Evolutionary conservation across 2,888 invertebrate genomes (phyloP).

Genomic region (Iselma pallidipennis): DNA sequence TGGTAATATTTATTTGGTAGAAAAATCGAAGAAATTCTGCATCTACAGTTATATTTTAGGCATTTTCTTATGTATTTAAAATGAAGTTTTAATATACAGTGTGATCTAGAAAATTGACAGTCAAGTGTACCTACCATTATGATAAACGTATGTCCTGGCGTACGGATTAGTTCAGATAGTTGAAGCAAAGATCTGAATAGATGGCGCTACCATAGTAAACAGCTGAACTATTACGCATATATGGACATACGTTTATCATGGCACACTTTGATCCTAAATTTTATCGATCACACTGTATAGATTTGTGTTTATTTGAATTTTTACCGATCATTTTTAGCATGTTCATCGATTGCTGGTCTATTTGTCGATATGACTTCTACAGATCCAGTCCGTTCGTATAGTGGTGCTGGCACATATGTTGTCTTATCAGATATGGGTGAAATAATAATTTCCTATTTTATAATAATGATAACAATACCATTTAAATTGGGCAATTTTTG

Average conservation of each 20-base stretch:
- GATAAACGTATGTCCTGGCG: too few species aligned
- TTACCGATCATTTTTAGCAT: conserved; percentile 2
- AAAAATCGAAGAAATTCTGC: not conserved
- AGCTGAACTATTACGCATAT: too few species aligned
- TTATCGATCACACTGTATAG: too few species aligned
- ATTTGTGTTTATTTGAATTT: too few species aligned
- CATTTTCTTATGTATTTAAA: conserved; percentile 6
- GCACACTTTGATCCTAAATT: too few species aligned
- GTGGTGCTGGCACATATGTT: conserved; percentile 5
- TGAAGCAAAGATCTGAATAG: too few species aligned
- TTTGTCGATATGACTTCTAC: not conserved
- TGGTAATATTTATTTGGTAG: not conserved
- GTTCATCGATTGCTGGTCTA: conserved; percentile 1
- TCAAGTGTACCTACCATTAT: too few species aligned
- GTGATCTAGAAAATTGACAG: too few species aligned
- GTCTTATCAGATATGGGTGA: conserved; percentile 7
- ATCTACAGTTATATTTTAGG: conserved; percentile 8
- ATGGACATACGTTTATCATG: too few species aligned
- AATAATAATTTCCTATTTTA: conserved; percentile 1
- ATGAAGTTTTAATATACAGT: too few species aligned
- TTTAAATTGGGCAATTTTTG: conserved; percentile 6
- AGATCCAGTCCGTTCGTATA: not conserved
- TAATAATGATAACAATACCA: conserved; percentile 5
- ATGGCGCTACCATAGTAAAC: too few species aligned
- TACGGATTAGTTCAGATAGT: too few species aligned